Evolutionary conservation across 1,140 invertebrate species (phyloP), one percentile per base, ranked within the genome.

Genomic region (Nasonia vitripennis): DNA sequence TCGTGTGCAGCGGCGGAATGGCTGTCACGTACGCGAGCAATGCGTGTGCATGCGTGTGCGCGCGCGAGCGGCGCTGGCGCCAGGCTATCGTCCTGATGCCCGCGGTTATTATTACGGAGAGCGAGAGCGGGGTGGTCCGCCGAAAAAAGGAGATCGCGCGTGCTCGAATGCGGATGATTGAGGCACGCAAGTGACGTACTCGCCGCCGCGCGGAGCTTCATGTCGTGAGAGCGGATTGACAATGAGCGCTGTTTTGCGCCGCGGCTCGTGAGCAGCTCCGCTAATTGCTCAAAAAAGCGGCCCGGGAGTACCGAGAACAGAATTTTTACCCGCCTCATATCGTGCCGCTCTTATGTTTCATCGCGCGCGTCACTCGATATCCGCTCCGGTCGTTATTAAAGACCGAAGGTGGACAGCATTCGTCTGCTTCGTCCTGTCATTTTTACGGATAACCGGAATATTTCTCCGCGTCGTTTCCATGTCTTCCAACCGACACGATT

Each of bases 1-100:
- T 45, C 41, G 41, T 45, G 41, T 45, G 41, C 41, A 45, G 41
- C 41, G 9, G 41, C 41, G 9, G 88, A 88, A 89, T 88, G 89
- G 85, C 85, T 88, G 88, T 87, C 86, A 89, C 89, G 88, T 89
- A 88, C 87, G 62, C 78, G 67, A 23, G 20, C 34, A 20, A 9
- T 45, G 11, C 62, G 62, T 23, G 17, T 41, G 41, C 41, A 41
- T 0, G 9, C n/a, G n/a, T n/a, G n/a, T n/a, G n/a, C n/a, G n/a
- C n/a, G n/a, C 41, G 34, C 34, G 34, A 37, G 12, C 12, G 48
- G 77, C 51, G 78, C 14, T 2, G 14, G 78, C 20, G 27, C 55
- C 34, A 12, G 70, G 31, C 31, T 75, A 75, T 75, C 12, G 20
- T 41, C 51, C 51, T 20, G 51, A 12, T 17, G 34, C 41, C 7